phyloP scores from a whole-genome alignment of 2,113 vertebrate genomes.

The Dolichotis patagonum region DNA sequence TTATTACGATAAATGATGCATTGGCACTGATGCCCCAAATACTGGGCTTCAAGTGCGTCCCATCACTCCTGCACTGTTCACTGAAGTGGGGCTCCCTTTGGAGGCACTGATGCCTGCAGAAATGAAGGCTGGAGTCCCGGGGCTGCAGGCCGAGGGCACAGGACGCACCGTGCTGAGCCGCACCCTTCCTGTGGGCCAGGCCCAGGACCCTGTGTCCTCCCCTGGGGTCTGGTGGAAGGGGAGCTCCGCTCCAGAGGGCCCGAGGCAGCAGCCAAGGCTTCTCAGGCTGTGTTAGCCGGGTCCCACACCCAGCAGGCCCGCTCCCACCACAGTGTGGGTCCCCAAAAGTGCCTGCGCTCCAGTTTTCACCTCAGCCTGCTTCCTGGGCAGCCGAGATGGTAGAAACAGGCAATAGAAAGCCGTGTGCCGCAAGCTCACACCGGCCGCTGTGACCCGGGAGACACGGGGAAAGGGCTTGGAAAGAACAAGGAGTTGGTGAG shows the following conservation, averaged over 20 bases:
- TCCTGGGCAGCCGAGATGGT: not conserved
- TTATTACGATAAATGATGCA: not conserved
- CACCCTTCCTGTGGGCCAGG: too few species aligned
- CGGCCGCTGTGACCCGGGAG: not conserved
- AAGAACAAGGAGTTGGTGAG: not conserved
- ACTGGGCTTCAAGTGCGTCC: not conserved
- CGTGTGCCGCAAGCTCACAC: not conserved
- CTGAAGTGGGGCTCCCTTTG: not conserved
- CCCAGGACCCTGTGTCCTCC: too few species aligned
- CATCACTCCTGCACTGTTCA: not conserved
- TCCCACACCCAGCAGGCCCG: fast-evolving
- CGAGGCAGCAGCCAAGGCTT: too few species aligned
- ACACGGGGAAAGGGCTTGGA: too few species aligned
- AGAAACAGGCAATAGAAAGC: not conserved
- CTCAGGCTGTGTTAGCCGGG: not conserved
- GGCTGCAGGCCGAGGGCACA: not conserved
- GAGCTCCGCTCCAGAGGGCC: too few species aligned
- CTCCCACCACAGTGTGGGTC: too few species aligned
- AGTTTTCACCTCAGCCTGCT: not conserved
- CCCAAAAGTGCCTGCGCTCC: too few species aligned
- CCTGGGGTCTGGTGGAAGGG: not conserved
- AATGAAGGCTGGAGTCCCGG: fast-evolving
- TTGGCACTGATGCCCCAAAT: not conserved
- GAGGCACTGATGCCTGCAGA: not conserved
- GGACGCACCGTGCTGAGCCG: not conserved